phyloP scores from a whole-genome alignment of 2,888 invertebrate genomes.

The Agrypnus murinus region DNA sequence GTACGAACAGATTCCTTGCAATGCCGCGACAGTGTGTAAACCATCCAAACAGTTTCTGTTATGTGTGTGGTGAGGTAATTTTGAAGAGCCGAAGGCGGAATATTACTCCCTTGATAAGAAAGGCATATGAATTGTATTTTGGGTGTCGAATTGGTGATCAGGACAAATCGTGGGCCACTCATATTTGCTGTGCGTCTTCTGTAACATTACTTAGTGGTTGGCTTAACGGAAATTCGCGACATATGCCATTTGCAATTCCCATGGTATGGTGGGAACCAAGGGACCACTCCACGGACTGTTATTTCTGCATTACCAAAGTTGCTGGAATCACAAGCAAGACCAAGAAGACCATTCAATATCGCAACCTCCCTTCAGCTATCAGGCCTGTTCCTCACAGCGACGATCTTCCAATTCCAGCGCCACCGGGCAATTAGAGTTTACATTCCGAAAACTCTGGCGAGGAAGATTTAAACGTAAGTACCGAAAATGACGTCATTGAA shows the following conservation, averaged over 20 bases:
- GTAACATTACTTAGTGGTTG: conserved; percentile 52
- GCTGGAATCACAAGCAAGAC: background rate
- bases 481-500: conserved; percentile 8
- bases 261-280: background rate
- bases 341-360: background rate
- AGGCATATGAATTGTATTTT: conserved; percentile 53
- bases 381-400: conserved; percentile 2
- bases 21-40: conserved; percentile 12
- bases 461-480: background rate
- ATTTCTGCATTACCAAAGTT: background rate
- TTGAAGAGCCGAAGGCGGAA: conserved; percentile 12
- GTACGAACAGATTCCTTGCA: too few species aligned
- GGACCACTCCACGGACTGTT: background rate
- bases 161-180: conserved; percentile 54
- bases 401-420: conserved; percentile 6
- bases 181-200: conserved; percentile 51
- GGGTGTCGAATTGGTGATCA: conserved; percentile 52
- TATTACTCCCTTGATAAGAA: background rate
- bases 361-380: too few species aligned
- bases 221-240: conserved; percentile 40
- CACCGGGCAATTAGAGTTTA: conserved; percentile 10
- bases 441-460: conserved; percentile 12
- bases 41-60: conserved; percentile 19
- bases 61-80: conserved; percentile 22
- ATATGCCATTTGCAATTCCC: background rate